Percentiles rank a stretch among this genome's conserved stretches.
phyloP scores from a whole-genome alignment of 1,140 invertebrate genomes.

The Eupristina koningsbergeri region DNA sequence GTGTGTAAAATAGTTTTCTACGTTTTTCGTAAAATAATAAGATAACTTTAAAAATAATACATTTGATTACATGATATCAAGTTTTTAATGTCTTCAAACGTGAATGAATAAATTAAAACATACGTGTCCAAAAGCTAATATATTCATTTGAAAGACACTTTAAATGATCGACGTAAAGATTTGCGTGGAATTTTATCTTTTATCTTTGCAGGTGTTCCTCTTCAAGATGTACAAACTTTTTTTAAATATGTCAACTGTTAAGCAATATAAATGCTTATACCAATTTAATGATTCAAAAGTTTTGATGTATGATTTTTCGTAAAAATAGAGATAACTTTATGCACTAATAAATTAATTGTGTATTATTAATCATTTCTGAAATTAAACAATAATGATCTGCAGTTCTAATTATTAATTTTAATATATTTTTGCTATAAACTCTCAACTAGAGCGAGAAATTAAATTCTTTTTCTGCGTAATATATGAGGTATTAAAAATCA shows the following conservation, averaged over 20 bases:
- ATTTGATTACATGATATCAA: background rate
- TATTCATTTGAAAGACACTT: background rate
- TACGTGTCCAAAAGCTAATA: background rate
- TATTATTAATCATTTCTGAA: no score
- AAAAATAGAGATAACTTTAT: background rate
- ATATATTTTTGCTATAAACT: background rate
- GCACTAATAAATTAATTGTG: background rate
- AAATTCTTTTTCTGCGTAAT: background rate
- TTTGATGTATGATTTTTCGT: background rate
- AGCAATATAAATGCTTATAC: background rate
- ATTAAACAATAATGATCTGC: no score
- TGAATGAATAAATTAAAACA: background rate
- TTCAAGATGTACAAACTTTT: background rate
- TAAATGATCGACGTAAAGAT: background rate
- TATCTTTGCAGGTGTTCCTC: background rate
- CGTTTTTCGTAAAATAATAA: background rate
- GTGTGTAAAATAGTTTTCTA: no score
- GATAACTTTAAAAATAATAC: background rate
- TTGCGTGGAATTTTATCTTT: slow-evolving; percentile 14
- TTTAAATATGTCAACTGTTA: slow-evolving; percentile 7
- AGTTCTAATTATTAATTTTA: background rate
- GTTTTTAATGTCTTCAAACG: background rate
- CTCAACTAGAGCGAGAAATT: background rate
- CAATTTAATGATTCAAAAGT: background rate
- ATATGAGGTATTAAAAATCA: background rate